Evolutionary conservation across 2,113 vertebrate species (phyloP).

Genomic region (Elanoides forficatus): DNA sequence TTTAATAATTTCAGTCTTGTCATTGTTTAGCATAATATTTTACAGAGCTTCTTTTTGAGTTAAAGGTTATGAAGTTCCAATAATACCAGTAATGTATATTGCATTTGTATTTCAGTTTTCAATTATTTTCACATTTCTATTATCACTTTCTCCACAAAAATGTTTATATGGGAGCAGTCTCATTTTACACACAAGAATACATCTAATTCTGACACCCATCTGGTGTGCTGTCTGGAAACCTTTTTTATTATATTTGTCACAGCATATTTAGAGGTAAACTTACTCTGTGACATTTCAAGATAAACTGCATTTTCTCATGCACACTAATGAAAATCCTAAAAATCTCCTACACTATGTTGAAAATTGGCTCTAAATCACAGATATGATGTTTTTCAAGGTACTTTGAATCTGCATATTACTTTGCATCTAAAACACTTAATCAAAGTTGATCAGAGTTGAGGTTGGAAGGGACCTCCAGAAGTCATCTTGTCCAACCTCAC

Average conservation of each 20-base stretch:
- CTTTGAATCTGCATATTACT: not conserved
- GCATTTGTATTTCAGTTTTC: constrained; percentile 38
- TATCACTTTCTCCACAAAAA: constrained; percentile 3
- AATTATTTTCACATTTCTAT: constrained; percentile 29
- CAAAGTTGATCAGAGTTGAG: not conserved
- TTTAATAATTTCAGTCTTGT: constrained; percentile 14
- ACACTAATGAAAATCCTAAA: not conserved
- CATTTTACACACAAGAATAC: constrained; percentile 4
- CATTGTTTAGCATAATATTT: constrained; percentile 26
- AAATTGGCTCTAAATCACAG: not conserved
- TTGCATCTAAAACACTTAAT: not conserved
- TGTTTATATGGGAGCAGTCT: not conserved
- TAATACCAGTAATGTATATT: constrained; percentile 4
- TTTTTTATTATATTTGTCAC: constrained; percentile 42
- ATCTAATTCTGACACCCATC: constrained; percentile 41
- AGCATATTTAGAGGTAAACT: constrained; percentile 22
- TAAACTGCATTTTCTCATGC: not conserved
- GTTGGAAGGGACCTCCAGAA: not conserved
- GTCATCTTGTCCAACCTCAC: not conserved
- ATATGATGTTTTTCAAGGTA: not conserved
- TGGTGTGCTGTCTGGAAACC: not conserved
- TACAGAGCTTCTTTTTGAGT: constrained; percentile 21
- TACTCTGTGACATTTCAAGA: not conserved
- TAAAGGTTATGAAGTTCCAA: constrained; percentile 49
- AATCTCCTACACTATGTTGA: not conserved